phyloP scores from a whole-genome alignment of 2,888 invertebrate genomes.

The Arctia plantaginis region DNA sequence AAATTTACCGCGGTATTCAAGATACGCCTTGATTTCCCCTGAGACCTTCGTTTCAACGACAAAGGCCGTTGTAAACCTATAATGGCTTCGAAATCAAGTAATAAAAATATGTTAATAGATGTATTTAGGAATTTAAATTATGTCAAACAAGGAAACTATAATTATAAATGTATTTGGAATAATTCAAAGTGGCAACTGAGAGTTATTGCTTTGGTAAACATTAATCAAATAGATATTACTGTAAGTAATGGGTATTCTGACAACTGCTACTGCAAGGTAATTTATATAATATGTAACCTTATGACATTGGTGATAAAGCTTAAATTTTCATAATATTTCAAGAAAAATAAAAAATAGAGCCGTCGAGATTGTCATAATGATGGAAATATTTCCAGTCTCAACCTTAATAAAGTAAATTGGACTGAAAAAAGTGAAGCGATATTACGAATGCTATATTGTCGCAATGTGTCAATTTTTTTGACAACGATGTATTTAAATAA shows the following conservation, averaged over 20 bases:
- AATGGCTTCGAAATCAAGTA: constrained; percentile 27
- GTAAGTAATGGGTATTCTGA: not conserved
- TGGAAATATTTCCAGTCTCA: constrained; percentile 13
- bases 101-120: constrained; percentile 39
- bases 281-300: not conserved
- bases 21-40: constrained; percentile 44
- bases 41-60: constrained; percentile 26
- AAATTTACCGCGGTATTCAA: constrained; percentile 35
- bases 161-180: constrained; percentile 17
- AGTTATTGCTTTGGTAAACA: not conserved
- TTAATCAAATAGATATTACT: constrained; percentile 9
- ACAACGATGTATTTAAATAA: not conserved
- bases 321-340: constrained; percentile 8
- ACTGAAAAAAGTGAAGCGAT: constrained; percentile 8
- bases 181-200: constrained; percentile 24
- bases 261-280: not conserved
- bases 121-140: constrained; percentile 20
- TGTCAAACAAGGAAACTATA: constrained; percentile 18
- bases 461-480: not conserved
- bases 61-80: constrained; percentile 34
- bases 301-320: constrained; percentile 1
- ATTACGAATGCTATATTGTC: constrained; percentile 1
- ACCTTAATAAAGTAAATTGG: constrained; percentile 15
- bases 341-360: constrained; percentile 12
- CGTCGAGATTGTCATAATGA: constrained; percentile 7